phyloP scores from a whole-genome alignment of 2,888 invertebrate species.

The Cryptus viduatorius region DNA sequence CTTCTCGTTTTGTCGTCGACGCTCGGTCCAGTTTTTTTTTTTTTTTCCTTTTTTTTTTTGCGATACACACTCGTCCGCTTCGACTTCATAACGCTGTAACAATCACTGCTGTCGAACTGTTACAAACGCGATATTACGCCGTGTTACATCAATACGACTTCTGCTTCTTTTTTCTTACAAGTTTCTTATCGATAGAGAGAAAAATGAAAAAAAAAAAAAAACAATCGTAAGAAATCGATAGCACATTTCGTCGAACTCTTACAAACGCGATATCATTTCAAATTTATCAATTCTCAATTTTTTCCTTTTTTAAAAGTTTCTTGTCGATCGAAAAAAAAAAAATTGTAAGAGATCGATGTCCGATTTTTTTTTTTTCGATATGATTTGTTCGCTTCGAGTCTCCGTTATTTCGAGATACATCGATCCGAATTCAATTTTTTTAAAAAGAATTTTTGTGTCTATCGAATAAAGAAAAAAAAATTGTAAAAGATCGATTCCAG shows the following conservation, averaged over 20 bases:
- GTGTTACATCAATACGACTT: not conserved
- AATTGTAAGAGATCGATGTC: too few relatives aligned
- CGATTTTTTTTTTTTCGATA: too few relatives aligned
- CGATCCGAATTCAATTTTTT: not conserved
- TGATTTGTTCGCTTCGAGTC: too few relatives aligned
- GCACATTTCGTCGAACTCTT: not conserved
- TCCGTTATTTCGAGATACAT: not conserved
- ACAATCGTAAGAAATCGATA: not conserved
- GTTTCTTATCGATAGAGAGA: not conserved
- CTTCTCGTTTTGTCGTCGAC: slow-evolving; percentile 55
- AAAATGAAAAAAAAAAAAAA: not conserved
- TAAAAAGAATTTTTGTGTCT: not conserved
- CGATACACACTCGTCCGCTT: slow-evolving; percentile 16
- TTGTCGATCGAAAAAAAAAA: not conserved
- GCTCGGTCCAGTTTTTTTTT: slow-evolving; percentile 24
- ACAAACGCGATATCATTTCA: not conserved
- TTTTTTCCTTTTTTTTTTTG: not conserved
- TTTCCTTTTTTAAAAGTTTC: not conserved
- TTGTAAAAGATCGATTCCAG: not conserved
- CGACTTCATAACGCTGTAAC: not conserved
- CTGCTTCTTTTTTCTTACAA: not conserved
- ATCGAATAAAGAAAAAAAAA: not conserved
- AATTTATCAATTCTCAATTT: not conserved
- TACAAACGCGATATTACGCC: not conserved
- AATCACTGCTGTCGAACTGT: not conserved